Percentiles rank a stretch among this genome's conserved stretches.
These are phyloP conservation scores for Lacanobia wlatinum DNA, from an alignment of 2,888 invertebrate species.

Conservation along the genomic window DNA sequence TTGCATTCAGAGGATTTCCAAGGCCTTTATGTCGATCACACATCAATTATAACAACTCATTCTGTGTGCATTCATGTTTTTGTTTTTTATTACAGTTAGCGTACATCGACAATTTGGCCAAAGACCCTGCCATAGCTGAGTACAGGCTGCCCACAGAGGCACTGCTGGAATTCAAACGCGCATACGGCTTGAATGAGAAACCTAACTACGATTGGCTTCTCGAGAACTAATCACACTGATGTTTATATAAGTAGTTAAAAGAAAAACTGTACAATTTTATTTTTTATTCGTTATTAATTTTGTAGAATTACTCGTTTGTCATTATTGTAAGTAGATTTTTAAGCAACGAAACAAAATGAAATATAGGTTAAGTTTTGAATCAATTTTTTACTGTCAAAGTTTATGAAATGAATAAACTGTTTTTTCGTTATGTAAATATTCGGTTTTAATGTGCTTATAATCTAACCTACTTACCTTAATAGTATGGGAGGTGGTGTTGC, in stretches of 20 bases:
- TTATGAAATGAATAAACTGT: slow-evolving; percentile 11
- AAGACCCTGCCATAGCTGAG: slow-evolving; percentile 92
- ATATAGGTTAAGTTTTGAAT: background rate
- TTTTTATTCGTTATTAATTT: background rate
- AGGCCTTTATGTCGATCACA: too few relatives aligned
- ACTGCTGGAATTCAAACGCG: slow-evolving; percentile 89
- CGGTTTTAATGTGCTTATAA: slow-evolving; percentile 6
- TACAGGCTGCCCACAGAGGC: slow-evolving; percentile 91
- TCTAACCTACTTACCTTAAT: too few relatives aligned
- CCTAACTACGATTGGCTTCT: slow-evolving; percentile 77
- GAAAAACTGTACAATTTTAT: background rate
- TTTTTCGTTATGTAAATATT: slow-evolving; percentile 5
- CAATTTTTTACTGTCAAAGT: background rate
- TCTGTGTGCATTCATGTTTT: too few relatives aligned
- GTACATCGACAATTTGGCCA: slow-evolving; percentile 92
- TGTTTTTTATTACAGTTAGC: slow-evolving; percentile 86
- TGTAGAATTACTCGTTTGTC: background rate
- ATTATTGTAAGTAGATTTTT: slow-evolving; percentile 21
- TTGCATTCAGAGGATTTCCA: too few relatives aligned
- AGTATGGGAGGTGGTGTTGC: too few relatives aligned
- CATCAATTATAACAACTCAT: too few relatives aligned
- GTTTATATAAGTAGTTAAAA: too few relatives aligned
- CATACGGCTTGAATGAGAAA: slow-evolving; percentile 66
- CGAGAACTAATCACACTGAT: slow-evolving; percentile 44
- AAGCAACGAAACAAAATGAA: slow-evolving; percentile 2